Evolutionary conservation across 2,888 invertebrate genomes (phyloP).

Genomic region (Thalpophila matura): DNA sequence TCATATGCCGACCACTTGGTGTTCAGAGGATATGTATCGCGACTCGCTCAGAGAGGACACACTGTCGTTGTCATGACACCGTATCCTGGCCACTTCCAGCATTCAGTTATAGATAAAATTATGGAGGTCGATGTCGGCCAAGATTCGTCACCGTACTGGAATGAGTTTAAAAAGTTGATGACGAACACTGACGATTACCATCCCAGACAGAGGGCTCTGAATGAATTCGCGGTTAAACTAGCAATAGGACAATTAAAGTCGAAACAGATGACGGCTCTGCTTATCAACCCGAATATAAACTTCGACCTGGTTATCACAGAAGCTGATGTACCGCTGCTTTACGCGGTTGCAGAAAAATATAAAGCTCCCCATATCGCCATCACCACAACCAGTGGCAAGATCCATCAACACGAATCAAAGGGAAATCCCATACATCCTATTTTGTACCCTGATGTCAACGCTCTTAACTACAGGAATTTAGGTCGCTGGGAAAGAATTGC

Average conservation of each 20-base stretch:
- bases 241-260: slow-evolving; percentile 83
- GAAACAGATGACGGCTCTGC: slow-evolving; percentile 80
- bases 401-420: slow-evolving; percentile 87
- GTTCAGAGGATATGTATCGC: slow-evolving; percentile 81
- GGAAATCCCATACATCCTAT: slow-evolving; percentile 89
- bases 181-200: slow-evolving; percentile 82
- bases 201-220: slow-evolving; percentile 73
- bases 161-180: slow-evolving; percentile 78
- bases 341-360: slow-evolving; percentile 89
- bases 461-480: slow-evolving; percentile 81
- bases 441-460: slow-evolving; percentile 87
- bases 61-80: slow-evolving; percentile 84
- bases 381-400: slow-evolving; percentile 85
- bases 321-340: slow-evolving; percentile 86
- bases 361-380: slow-evolving; percentile 89
- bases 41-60: slow-evolving; percentile 79
- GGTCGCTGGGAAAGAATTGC: slow-evolving; percentile 81
- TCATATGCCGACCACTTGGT: slow-evolving; percentile 85
- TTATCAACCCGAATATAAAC: slow-evolving; percentile 82
- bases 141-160: slow-evolving; percentile 81
- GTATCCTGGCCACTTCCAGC: slow-evolving; percentile 82
- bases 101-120: slow-evolving; percentile 79
- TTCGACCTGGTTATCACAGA: slow-evolving; percentile 91
- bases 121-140: slow-evolving; percentile 82
- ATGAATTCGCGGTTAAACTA: slow-evolving; percentile 79